Conservation (phyloP, 2,113 vertebrate species). For the Daubentonia madagascariensis region DNA sequence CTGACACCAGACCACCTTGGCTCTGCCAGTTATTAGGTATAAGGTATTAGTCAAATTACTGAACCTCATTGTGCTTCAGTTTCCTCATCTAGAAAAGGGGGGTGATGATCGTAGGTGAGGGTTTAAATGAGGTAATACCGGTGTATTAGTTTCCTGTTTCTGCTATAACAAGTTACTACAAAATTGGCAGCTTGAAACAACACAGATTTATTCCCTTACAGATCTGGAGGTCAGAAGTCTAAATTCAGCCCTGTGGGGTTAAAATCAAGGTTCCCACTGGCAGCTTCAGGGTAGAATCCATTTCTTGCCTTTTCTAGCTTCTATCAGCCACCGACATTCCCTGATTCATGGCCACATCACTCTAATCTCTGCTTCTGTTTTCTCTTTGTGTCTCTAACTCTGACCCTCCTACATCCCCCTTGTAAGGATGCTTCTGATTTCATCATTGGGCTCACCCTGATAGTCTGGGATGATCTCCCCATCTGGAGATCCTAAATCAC, state of each 20-base stretch:
- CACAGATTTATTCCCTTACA: not conserved
- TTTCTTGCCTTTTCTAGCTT: not conserved
- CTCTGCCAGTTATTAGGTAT: not conserved
- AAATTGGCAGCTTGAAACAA: not conserved
- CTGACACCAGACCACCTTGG: not conserved
- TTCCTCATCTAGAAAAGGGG: not conserved
- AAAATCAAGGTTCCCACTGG: not conserved
- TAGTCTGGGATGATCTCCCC: not conserved
- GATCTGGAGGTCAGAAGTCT: not conserved
- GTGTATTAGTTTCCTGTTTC: not conserved
- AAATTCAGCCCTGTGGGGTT: not conserved
- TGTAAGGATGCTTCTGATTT: not conserved
- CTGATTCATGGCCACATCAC: not conserved
- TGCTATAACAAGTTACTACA: not conserved
- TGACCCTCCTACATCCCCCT: not conserved
- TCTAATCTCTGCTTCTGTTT: not conserved
- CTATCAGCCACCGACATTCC: too few species aligned
- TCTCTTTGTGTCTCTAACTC: not conserved
- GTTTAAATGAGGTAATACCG: not conserved
- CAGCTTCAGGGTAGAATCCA: not conserved
- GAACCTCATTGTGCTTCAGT: not conserved
- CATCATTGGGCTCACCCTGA: rapidly evolving
- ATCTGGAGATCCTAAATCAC: not conserved
- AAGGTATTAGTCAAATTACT: not conserved
- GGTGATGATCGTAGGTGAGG: not conserved